Conservation (phyloP, 2,113 vertebrate species). For the Anseranas semipalmata region DNA sequence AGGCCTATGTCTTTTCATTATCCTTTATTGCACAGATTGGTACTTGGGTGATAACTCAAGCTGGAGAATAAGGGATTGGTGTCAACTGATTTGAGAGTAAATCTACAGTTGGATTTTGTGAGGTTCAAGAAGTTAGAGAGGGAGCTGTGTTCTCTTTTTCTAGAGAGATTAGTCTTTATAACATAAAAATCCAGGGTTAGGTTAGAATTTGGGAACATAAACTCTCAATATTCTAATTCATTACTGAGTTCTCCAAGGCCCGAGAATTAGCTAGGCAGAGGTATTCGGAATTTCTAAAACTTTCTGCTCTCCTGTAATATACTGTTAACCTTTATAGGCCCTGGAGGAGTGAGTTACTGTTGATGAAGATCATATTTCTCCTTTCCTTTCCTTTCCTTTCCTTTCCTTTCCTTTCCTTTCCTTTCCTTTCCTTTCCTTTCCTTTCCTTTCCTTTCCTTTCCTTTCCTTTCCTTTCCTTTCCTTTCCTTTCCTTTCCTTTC, state of each 20-base stretch:
- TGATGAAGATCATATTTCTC: fast-evolving
- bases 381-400: background rate
- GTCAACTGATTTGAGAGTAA: background rate
- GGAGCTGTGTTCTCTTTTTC: background rate
- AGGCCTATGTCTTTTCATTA: fast-evolving
- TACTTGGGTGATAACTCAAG: background rate
- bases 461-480: too few species aligned
- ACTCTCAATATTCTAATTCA: background rate
- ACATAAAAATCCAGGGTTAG: background rate
- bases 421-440: fast-evolving
- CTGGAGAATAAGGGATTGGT: background rate
- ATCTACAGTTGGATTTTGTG: background rate
- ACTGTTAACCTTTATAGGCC: background rate
- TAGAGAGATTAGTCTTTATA: background rate
- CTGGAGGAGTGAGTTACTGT: background rate
- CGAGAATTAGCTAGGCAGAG: background rate
- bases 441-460: too few species aligned
- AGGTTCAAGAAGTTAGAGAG: background rate
- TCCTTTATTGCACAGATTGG: background rate
- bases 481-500: too few species aligned
- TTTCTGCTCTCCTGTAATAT: background rate
- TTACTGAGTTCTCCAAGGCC: background rate
- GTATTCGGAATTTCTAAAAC: background rate
- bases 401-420: too few species aligned
- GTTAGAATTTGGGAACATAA: background rate